Percentiles rank a stretch among this genome's conserved stretches.
These are phyloP conservation scores for Pholis gunnellus DNA, from an alignment of 2,113 vertebrate species.

Conservation along the genomic window DNA sequence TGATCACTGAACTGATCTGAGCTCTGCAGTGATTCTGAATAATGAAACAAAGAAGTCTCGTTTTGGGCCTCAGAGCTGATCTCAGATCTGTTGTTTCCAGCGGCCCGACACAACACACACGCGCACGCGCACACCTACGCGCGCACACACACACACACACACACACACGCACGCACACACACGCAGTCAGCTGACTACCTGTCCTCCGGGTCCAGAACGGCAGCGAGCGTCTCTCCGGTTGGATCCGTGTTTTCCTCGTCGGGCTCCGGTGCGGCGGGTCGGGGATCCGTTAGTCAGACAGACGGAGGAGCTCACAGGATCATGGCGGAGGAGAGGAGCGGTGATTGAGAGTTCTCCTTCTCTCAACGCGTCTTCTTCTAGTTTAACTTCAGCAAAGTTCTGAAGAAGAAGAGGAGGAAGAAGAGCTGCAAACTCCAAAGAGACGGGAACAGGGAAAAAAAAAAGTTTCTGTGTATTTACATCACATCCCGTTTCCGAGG, in stretches of 20 bases:
- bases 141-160: neutral
- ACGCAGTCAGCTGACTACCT: neutral
- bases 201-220: neutral
- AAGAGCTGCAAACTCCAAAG: slow-evolving; percentile 55
- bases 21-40: too few relatives aligned
- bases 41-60: too few relatives aligned
- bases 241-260: too few relatives aligned
- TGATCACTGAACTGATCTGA: too few relatives aligned
- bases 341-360: neutral
- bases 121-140: too few relatives aligned
- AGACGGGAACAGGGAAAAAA: slow-evolving; percentile 22
- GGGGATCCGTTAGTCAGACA: neutral
- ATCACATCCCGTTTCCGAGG: slow-evolving; percentile 84
- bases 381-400: neutral
- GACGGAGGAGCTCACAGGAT: neutral
- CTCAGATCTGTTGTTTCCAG: too few relatives aligned
- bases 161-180: neutral
- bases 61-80: too few relatives aligned
- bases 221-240: neutral
- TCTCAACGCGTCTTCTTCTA: neutral
- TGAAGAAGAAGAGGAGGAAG: neutral
- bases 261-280: neutral
- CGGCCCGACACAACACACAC: too few relatives aligned
- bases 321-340: neutral
- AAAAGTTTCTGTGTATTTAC: slow-evolving; percentile 76